Evolutionary conservation across 2,113 vertebrate genomes (phyloP), one percentile per base, ranked within the genome.

Genomic region (Microtus pennsylvanicus): DNA sequence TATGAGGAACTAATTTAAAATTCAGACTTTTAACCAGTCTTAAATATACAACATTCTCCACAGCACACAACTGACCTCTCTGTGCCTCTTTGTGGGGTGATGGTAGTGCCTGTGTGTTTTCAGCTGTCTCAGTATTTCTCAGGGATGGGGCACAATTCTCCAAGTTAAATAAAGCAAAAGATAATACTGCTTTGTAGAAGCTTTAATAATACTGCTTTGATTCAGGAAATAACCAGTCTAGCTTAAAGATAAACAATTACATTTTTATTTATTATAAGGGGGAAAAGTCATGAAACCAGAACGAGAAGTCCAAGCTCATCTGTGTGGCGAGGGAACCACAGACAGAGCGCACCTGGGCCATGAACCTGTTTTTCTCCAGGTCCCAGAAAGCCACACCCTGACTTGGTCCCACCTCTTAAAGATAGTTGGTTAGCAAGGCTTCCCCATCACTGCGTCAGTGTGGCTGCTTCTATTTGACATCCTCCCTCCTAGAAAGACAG

Each of bases 1-100:
- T 58, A 82, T 24, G 61, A 97, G 90, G 90, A 95, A 97, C 67
- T 86, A 63, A 83, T 38, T 92, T 82, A 94, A 94, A 86, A 87
- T 55, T 97, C 33, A 55, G 97, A 97, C 42, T 96, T 98, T 98
- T 97, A 98, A 97, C 94, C 92, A 97, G 77, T 97, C 91, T 91
- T 97, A 98, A 98, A 97, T 98, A 97, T 94, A 97, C 93, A 98
- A 91, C 92, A 96, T 97, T 97, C 97, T 97, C 98, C 93, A 86
- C 87, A 97, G 97, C 65, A 96, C 30, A 95, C 80, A 98, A 91
- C 75, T 97, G 90, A 97, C 94, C 95, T 96, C 74, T 90, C 72
- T 89, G 89, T 83, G 94, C 86, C 96, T 95, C 69, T 63, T 76
- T 72, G 89, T 72, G 82, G 13, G 33, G 90, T 87, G 97, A 97